Evolutionary conservation across 2,113 vertebrate genomes (phyloP).

Genomic region (Chloroceryle aenea): DNA sequence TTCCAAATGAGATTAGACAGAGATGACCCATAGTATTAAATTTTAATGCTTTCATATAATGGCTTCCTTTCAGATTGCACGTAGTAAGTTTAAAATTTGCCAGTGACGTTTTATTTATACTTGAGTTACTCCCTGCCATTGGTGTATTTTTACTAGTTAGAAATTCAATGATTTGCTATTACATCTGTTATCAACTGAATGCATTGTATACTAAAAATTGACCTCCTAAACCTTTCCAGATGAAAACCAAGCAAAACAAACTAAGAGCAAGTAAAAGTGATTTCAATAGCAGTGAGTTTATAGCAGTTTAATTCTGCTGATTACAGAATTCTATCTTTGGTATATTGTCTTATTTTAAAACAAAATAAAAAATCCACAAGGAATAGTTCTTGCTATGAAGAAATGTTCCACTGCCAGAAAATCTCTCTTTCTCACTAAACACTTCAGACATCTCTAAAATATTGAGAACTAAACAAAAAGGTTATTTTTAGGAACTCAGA

Average conservation of each 20-base stretch:
- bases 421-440: not conserved
- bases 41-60: not conserved
- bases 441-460: not conserved
- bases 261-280: not conserved
- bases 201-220: not conserved
- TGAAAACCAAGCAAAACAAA: not conserved
- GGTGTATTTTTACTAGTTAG: not conserved
- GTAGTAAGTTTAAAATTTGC: not conserved
- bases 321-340: not conserved
- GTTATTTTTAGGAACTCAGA: not conserved
- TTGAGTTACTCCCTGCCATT: not conserved
- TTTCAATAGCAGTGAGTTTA: not conserved
- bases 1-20: not conserved
- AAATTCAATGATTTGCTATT: not conserved
- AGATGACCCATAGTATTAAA: not conserved
- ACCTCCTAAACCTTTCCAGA: not conserved
- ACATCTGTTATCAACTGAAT: not conserved
- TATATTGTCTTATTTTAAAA: not conserved
- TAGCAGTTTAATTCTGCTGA: not conserved
- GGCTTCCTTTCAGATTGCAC: not conserved
- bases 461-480: not conserved
- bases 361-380: not conserved
- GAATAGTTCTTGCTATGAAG: not conserved
- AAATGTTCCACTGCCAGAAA: not conserved
- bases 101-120: not conserved